Evolutionary conservation across 2,888 invertebrate species (phyloP), one percentile per base, ranked within the genome.

Genomic region (Campoplex nolae): DNA sequence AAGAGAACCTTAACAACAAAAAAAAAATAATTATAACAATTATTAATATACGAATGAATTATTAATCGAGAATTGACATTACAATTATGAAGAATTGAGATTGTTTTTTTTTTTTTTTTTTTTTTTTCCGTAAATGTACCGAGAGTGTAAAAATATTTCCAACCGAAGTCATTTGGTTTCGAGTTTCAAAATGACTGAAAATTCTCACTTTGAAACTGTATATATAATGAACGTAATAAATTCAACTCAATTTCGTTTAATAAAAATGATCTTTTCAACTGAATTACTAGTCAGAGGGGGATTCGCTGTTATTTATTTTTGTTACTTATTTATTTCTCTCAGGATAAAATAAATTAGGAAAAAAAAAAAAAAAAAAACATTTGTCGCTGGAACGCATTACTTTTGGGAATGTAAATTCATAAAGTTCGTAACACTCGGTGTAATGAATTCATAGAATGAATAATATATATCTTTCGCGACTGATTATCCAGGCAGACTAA

Each of bases 401-500:
- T 32, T 62, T 62, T 8, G 32, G 32, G 16, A 32, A 62, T 32
- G 6, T 7, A 32, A 62, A 16, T 32, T 62, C 32, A 32, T 62
- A 16, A 62, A 51, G 51, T 71, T 71, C 18, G 71, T 51, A 71
- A 51, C 71, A 35, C 51, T n/a, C 51, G 48, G 32, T 62, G 32
- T 62, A 62, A 62, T 62, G 32, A 62, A 62, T 62, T 32, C 70
- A 11, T n/a, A 45, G 45, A 28, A 68, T 65, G 58, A 58, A 82
- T 74, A 48, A 75, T 23, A 23, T 75, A 75, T 23, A 23, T 75
- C 75, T 38, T 18, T 68, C 74, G 68, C 38, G 56, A n/a, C 38
- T 79, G 58, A 79, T 79, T 84, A 84, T 76, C 68, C 78, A 56
- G 28, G 18, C 38, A 28, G 38, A 68, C 48, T 51, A 42, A 79